These are phyloP conservation scores for Takifugu flavidus DNA, from an alignment of 2,113 vertebrate genomes.

Conservation along the genomic window DNA sequence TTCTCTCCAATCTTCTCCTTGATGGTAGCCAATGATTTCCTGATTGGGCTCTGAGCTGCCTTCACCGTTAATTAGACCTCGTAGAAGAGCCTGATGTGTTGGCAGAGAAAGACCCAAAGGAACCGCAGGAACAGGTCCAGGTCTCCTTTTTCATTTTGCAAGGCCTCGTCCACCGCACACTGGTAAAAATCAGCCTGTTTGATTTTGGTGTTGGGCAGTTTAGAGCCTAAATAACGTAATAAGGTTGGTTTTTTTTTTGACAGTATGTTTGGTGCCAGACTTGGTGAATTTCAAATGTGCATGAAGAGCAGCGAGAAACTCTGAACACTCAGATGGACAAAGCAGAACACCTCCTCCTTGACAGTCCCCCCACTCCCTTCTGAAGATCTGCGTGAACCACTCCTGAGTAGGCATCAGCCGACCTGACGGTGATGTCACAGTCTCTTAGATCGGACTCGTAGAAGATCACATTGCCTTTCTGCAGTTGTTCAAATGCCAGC, in stretches of 20 bases:
- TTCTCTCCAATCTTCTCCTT: constrained; percentile 15
- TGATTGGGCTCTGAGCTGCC: neutral
- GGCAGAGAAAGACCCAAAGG: constrained; percentile 32
- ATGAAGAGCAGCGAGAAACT: constrained; percentile 52
- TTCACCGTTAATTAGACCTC: neutral
- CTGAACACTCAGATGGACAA: constrained; percentile 45
- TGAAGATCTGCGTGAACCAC: constrained; percentile 13
- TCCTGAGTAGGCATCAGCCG: neutral
- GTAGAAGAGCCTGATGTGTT: constrained; percentile 18
- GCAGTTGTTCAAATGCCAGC: constrained; percentile 34
- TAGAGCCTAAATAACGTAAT: neutral
- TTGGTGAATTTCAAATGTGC: constrained; percentile 36
- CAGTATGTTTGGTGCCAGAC: constrained; percentile 26
- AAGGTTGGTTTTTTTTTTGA: neutral
- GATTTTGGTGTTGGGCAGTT: neutral
- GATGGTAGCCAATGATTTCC: constrained; percentile 5
- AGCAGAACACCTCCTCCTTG: constrained; percentile 8
- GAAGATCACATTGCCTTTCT: constrained; percentile 33
- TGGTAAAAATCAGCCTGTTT: constrained; percentile 11
- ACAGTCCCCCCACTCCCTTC: constrained; percentile 14
- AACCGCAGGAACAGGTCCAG: constrained; percentile 41
- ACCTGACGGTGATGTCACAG: neutral
- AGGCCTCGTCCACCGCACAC: constrained; percentile 27
- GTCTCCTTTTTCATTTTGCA: constrained; percentile 40
- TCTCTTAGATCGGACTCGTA: constrained; percentile 21